Base-by-base conservation (phyloP, 2,888 invertebrate genomes). In the Automeris io region DNA sequence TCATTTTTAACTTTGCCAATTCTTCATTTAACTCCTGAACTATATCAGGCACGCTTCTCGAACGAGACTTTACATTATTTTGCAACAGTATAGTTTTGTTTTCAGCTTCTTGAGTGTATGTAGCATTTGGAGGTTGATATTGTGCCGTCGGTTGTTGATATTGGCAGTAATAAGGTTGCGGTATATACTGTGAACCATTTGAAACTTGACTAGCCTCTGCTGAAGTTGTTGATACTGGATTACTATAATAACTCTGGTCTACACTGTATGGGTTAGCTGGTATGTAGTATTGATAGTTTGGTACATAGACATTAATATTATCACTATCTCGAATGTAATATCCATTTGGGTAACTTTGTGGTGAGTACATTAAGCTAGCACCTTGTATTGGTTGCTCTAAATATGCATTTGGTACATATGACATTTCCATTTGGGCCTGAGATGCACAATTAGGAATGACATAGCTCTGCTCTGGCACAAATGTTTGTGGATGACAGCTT, bases 1-100 rank as follows among this genome's bases (percentile, higher is more conserved):
- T 79, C 2, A 83, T 85, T 39, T 85, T 83, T 9, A 87, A 78
- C 18, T 60, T 70, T 1, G 63, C 70, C 24, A 92, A 64, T 68
- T 94, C 93, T 48, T 90, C 90, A 67, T 93, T 91, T 45, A 95
- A 78, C 54, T 93, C 92, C 59, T 90, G 90, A 12, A 94, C 88
- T 63, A 95, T 93, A 67, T 93, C 91, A 0, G 93, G 92, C 26
- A 94, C 93, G 70, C 91, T 92, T 51, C 89, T 82, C 0, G 89
- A 90, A 47, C 89, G 74, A 3, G 79, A 87, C 43, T 85, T 88
- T 1, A 72, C 60, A 7, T 62, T 62, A 38, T 58, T 67, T 33
- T 67, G 70, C 25, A 63, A 58, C 34, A 47, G 55, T 2, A 42
- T 38, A 12, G 49, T 51, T 35, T 54, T 49, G 36, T 54, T 61